Conservation (phyloP, 2,113 vertebrate genomes). For the Acanthisitta chloris region DNA sequence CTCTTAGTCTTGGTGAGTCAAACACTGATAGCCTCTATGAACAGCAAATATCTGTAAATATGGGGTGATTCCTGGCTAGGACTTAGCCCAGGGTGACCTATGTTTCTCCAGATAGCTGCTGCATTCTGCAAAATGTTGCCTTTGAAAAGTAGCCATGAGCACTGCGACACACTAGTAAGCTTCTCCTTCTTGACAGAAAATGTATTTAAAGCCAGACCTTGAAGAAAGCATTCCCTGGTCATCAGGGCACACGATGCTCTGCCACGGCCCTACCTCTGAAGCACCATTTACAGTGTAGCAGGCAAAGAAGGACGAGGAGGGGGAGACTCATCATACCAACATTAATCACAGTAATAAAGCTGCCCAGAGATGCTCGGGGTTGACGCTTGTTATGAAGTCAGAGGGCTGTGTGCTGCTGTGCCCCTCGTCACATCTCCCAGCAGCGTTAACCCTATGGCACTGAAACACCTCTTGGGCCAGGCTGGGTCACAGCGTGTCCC, state of each 20-base stretch:
- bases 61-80: not conserved
- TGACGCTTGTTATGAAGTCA: not conserved
- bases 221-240: not conserved
- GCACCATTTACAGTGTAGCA: not conserved
- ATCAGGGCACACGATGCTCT: not conserved
- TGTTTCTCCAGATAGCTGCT: not conserved
- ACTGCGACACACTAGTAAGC: rapidly evolving
- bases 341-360: not conserved
- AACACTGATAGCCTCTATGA: not conserved
- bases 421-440: rapidly evolving
- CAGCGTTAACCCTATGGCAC: not conserved
- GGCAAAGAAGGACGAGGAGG: not conserved
- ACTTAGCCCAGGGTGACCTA: not conserved
- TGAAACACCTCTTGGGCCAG: rapidly evolving
- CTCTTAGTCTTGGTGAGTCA: not conserved
- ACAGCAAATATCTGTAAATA: not conserved
- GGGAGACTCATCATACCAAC: not conserved
- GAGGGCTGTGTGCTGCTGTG: not conserved
- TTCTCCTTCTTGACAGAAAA: too few relatives aligned
- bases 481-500: too few relatives aligned
- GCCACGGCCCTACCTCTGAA: not conserved
- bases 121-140: not conserved
- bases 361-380: not conserved
- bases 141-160: not conserved
- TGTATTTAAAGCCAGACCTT: not conserved